phyloP scores from a whole-genome alignment of 2,113 vertebrate species.

The Aplodontia rufa region DNA sequence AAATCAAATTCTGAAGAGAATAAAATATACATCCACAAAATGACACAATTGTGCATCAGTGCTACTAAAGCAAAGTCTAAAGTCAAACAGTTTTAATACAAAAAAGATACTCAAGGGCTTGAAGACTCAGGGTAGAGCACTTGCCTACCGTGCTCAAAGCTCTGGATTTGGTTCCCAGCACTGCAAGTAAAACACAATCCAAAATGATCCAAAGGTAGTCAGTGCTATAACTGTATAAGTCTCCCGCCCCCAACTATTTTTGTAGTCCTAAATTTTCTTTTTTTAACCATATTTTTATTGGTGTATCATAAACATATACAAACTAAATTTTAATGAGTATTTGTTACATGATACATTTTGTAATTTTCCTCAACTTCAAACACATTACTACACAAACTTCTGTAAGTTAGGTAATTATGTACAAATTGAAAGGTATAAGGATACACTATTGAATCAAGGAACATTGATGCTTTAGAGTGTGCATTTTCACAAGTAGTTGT shows the following conservation, averaged over 20 bases:
- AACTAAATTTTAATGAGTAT: neutral
- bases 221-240: neutral
- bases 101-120: neutral
- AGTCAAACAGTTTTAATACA: neutral
- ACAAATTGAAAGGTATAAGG: too few species aligned
- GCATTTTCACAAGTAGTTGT: neutral
- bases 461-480: neutral
- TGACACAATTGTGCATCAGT: neutral
- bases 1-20: constrained; percentile 62
- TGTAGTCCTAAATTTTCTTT: neutral
- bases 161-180: too few species aligned
- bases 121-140: too few species aligned
- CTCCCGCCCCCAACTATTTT: neutral
- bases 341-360: neutral
- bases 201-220: neutral
- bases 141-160: neutral
- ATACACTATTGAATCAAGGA: neutral
- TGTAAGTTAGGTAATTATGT: too few species aligned
- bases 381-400: neutral
- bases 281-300: too few species aligned
- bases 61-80: constrained; percentile 38
- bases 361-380: constrained; percentile 4
- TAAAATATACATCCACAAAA: constrained; percentile 11
- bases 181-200: too few species aligned
- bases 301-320: too few species aligned